Percentiles rank a stretch among this genome's conserved stretches.
These are phyloP conservation scores for Triops cancriformis DNA, from an alignment of 1,140 invertebrate genomes.

Conservation along the genomic window DNA sequence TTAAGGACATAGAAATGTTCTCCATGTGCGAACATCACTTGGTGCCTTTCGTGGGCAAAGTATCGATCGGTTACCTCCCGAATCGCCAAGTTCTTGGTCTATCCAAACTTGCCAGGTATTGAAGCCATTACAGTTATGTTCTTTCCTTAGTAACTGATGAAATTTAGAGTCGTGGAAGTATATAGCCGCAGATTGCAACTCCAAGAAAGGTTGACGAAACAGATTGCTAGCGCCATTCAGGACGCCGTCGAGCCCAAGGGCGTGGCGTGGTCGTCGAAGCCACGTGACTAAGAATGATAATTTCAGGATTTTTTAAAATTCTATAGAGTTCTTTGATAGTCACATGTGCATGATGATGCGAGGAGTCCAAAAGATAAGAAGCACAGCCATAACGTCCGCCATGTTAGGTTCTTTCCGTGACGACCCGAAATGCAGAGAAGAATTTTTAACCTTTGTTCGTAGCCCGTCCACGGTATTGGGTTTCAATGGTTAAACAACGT, in stretches of 20 bases:
- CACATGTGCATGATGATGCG: slow-evolving; percentile 99
- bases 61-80: slow-evolving; percentile 96
- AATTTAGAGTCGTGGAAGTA: slow-evolving; percentile 92
- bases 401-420: slow-evolving; percentile 99
- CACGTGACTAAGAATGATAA: slow-evolving; percentile 73
- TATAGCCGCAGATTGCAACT: slow-evolving; percentile 92
- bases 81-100: slow-evolving; percentile 94
- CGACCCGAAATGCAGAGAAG: slow-evolving; percentile 95
- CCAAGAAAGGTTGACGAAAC: slow-evolving; percentile 95
- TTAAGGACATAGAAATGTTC: slow-evolving; percentile 99
- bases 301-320: too few species aligned
- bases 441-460: slow-evolving; percentile 72
- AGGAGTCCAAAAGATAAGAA: slow-evolving; percentile 98
- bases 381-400: slow-evolving; percentile 95
- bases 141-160: too few species aligned
- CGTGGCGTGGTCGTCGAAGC: slow-evolving; percentile 97
- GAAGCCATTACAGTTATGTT: too few species aligned
- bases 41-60: slow-evolving; percentile 98
- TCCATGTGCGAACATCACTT: slow-evolving; percentile 99
- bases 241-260: slow-evolving; percentile 95
- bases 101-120: slow-evolving; percentile 86
- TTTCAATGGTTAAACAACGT: too few species aligned
- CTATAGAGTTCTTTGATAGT: slow-evolving; percentile 48
- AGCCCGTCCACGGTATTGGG: background rate
- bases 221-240: slow-evolving; percentile 93